Evolutionary conservation across 2,797 vertebrate species (phyloP).

Genomic region (Tamandua tetradactyla): DNA sequence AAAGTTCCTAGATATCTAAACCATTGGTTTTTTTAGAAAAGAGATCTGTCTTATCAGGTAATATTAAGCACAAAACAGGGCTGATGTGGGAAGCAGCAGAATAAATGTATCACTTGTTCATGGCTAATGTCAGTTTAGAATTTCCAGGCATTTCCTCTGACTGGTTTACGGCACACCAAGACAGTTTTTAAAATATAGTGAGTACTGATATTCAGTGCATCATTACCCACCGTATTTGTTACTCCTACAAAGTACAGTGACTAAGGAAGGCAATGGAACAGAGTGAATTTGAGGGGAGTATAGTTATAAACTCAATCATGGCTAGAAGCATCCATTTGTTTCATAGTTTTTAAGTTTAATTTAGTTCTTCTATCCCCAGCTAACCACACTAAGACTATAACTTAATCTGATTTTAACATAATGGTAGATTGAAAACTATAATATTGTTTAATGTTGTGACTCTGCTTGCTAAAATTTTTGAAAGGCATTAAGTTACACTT

Average conservation of each 20-base stretch:
- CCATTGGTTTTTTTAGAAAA: not conserved
- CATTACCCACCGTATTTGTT: too few relatives aligned
- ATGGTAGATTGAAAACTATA: not conserved
- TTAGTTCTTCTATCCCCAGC: not conserved
- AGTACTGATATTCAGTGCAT: too few relatives aligned
- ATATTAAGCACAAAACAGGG: not conserved
- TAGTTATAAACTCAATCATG: not conserved
- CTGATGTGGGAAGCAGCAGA: not conserved
- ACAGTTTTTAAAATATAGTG: not conserved
- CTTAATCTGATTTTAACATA: not conserved
- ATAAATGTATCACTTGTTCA: not conserved
- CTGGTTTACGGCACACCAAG: not conserved
- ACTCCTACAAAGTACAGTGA: not conserved
- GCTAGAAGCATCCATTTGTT: not conserved
- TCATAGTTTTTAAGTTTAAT: not conserved
- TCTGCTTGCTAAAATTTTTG: not conserved
- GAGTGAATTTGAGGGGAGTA: not conserved
- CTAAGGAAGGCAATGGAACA: not conserved
- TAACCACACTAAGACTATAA: not conserved
- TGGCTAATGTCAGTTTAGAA: not conserved
- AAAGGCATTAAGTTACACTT: not conserved
- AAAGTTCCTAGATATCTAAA: not conserved
- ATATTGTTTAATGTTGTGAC: not conserved
- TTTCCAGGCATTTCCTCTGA: not conserved
- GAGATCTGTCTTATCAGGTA: not conserved